Conservation (phyloP, 2,113 vertebrate species). For the Tachycineta bicolor region DNA sequence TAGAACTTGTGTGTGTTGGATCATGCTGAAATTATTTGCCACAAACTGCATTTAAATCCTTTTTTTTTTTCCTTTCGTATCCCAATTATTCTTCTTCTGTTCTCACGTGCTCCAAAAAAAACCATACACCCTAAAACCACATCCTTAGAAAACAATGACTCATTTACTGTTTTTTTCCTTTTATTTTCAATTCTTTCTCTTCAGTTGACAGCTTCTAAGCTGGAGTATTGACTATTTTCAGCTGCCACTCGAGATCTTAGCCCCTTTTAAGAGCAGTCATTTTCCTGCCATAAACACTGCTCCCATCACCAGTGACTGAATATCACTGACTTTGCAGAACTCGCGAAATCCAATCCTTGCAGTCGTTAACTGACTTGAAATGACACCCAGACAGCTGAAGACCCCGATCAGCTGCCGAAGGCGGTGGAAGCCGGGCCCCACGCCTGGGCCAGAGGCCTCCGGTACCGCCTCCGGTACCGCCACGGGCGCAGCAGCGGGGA, state of each 20-base stretch:
- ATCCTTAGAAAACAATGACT: not conserved
- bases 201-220: not conserved
- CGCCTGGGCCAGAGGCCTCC: not conserved
- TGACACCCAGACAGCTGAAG: not conserved
- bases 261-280: not conserved
- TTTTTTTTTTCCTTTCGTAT: fast-evolving
- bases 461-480: not conserved
- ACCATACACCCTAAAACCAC: not conserved
- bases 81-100: not conserved
- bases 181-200: not conserved
- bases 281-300: not conserved
- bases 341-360: constrained; percentile 21
- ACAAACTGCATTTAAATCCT: not conserved
- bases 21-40: not conserved
- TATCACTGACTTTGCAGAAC: constrained; percentile 39
- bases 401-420: not conserved
- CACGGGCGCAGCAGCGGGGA: not conserved
- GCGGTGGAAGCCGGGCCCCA: not conserved
- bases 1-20: not conserved
- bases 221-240: not conserved
- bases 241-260: not conserved
- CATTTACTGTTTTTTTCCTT: not conserved
- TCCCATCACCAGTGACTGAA: not conserved
- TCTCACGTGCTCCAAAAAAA: not conserved
- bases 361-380: not conserved